Evolutionary conservation across 2,113 vertebrate species (phyloP).

Genomic region (Atherinomorus stipes): DNA sequence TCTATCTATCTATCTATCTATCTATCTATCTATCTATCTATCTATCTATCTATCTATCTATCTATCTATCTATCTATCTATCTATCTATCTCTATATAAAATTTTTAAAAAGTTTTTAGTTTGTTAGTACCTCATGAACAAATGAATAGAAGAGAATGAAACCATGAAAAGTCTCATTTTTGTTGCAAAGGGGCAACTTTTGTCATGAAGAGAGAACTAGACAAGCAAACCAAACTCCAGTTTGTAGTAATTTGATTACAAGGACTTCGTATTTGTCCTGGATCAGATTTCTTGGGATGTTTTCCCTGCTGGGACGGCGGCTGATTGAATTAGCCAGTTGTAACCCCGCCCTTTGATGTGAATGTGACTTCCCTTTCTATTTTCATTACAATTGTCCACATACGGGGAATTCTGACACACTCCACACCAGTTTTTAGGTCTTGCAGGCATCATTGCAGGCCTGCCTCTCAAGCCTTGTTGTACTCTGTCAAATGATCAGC

Average conservation of each 20-base stretch:
- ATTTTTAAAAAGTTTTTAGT: no score
- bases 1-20: no score
- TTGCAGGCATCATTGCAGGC: slow-evolving; percentile 5
- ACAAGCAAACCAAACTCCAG: not conserved
- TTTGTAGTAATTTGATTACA: slow-evolving; percentile 52
- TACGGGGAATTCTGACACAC: slow-evolving; percentile 26
- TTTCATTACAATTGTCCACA: slow-evolving; percentile 34
- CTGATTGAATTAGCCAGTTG: slow-evolving; percentile 54
- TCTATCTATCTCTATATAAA: no score
- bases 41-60: no score
- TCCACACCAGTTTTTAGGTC: slow-evolving; percentile 15
- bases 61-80: no score
- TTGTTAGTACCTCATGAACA: no score
- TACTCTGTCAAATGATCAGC: slow-evolving; percentile 59
- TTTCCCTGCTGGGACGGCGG: slow-evolving; percentile 2
- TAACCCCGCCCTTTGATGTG: slow-evolving; percentile 39
- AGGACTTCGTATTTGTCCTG: slow-evolving; percentile 12
- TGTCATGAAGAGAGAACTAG: no score
- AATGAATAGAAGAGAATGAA: no score
- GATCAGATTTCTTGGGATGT: slow-evolving; percentile 1
- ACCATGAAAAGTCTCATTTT: no score
- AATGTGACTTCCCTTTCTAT: slow-evolving; percentile 50
- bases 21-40: no score
- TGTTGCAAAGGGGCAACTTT: no score
- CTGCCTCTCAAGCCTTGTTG: slow-evolving; percentile 29